phyloP scores from a whole-genome alignment of 2,888 invertebrate genomes.

The Drosophila rellima region DNA sequence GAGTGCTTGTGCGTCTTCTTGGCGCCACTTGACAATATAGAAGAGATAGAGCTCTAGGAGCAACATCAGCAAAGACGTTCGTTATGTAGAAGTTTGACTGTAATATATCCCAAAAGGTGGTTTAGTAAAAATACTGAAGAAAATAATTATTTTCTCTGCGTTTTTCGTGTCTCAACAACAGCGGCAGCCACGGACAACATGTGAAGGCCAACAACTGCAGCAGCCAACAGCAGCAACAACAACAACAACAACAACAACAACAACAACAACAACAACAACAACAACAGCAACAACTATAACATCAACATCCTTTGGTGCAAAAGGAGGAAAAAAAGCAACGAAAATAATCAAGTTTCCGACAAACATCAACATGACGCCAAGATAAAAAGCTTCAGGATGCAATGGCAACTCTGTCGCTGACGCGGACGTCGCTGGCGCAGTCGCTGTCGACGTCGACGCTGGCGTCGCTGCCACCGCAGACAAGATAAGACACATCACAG shows the following conservation, averaged over 20 bases:
- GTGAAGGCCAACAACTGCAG: slow-evolving; percentile 28
- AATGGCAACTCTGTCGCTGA: slow-evolving; percentile 32
- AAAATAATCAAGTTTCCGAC: slow-evolving; percentile 82
- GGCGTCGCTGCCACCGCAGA: slow-evolving; percentile 64
- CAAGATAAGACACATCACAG: slow-evolving; percentile 81
- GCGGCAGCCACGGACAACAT: slow-evolving; percentile 41
- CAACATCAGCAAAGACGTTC: too few species aligned
- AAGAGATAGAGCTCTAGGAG: too few species aligned
- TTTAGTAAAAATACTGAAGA: neutral
- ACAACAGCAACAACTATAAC: slow-evolving; percentile 14
- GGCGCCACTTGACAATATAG: too few species aligned
- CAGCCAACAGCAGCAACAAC: slow-evolving; percentile 23
- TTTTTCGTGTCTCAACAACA: slow-evolving; percentile 2
- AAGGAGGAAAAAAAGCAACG: slow-evolving; percentile 50
- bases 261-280: slow-evolving; percentile 24
- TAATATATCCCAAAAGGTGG: too few species aligned
- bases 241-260: slow-evolving; percentile 9
- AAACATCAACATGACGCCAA: slow-evolving; percentile 83
- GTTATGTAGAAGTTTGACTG: too few species aligned
- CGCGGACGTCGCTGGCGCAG: neutral
- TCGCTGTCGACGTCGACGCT: slow-evolving; percentile 21
- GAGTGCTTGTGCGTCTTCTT: too few species aligned
- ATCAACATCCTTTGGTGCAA: slow-evolving; percentile 8
- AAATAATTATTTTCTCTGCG: neutral
- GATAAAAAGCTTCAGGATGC: slow-evolving; percentile 81